Base-by-base conservation (phyloP, 1,140 invertebrate species). In the Trichonephila clavata region DNA sequence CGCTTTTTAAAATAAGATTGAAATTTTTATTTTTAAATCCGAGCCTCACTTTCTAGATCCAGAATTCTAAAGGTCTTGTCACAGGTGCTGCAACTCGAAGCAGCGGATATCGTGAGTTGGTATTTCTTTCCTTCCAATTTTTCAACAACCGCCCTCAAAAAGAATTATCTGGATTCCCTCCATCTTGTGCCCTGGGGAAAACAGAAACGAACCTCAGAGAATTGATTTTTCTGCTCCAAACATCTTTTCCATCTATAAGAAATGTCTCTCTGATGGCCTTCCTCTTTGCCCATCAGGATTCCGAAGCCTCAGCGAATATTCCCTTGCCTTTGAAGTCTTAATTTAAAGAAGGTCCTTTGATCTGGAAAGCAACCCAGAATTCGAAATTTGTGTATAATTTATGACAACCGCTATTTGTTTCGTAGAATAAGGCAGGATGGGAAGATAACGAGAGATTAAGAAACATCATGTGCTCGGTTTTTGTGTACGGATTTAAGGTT, bases 121-220 rank as follows among this genome's bases (percentile, higher is more conserved):
- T 18, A 8, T 7, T 18, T 77, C 24, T 50, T 83, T 83, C 50
- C n/a, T 16, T 59, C n/a, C 43, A 57, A 50, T 57, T 59, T 59
- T 59, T 83, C 50, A 83, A 83, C 81, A 83, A 57, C 43, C n/a
- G 16, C 81, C 50, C 43, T 83, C 14, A 83, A 83, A 83, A 57
- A 83, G 81, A 57, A 83, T 83, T 50, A 83, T 59, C 81, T 59
- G 43, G 81, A 16, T 59, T 24, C 50, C 81, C 27, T 20, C 14
- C 71, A 32, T 32, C 27, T 32, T 27, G 16, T 50, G 81, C 81
- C 81, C 81, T n/a, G 50, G 43, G 20, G 81, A 50, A 43, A 83
- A 57, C 50, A 50, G 81, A 83, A 83, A 83, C 81, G 50, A 83
- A 57, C 43, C n/a, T 59, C 50, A 24, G 81, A 83, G 81, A 83